Evolutionary conservation across 2,797 vertebrate species (phyloP).

Genomic region (Anisognathus igniventris): DNA sequence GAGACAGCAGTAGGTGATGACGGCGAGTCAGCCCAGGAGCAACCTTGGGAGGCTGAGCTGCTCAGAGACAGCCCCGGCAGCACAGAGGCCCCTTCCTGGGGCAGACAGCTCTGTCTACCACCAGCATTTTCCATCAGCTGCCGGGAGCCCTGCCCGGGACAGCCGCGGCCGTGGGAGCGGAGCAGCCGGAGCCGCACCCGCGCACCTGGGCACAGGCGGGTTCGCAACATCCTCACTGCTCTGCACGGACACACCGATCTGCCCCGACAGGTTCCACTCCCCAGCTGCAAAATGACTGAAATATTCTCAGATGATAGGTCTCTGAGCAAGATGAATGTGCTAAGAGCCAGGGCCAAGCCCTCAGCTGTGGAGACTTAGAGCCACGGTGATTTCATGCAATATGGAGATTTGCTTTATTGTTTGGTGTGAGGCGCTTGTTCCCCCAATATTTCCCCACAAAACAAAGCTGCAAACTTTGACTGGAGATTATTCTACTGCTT

Average conservation of each 20-base stretch:
- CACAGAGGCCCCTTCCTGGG: neutral
- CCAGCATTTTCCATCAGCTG: neutral
- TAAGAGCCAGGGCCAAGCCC: constrained; percentile 4
- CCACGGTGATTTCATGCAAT: neutral
- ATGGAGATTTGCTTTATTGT: neutral
- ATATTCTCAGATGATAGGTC: constrained; percentile 11
- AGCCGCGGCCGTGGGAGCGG: neutral
- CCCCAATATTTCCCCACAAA: neutral
- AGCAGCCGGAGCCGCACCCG: neutral
- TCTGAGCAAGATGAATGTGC: constrained; percentile 25
- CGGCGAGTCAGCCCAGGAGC: neutral
- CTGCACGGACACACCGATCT: constrained; percentile 18
- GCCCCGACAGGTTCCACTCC: constrained; percentile 23
- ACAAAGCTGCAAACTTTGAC: neutral
- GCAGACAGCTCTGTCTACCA: neutral
- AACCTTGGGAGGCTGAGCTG: neutral
- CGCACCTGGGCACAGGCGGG: constrained; percentile 24
- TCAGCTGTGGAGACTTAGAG: neutral
- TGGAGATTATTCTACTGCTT: neutral
- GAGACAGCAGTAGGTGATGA: neutral
- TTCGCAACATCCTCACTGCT: neutral
- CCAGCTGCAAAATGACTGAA: constrained; percentile 30
- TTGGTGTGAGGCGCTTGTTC: accelerated
- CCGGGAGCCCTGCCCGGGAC: neutral
- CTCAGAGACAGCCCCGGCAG: neutral